Evolutionary conservation across 2,113 vertebrate species (phyloP).

Genomic region (Capricornis sumatraensis): DNA sequence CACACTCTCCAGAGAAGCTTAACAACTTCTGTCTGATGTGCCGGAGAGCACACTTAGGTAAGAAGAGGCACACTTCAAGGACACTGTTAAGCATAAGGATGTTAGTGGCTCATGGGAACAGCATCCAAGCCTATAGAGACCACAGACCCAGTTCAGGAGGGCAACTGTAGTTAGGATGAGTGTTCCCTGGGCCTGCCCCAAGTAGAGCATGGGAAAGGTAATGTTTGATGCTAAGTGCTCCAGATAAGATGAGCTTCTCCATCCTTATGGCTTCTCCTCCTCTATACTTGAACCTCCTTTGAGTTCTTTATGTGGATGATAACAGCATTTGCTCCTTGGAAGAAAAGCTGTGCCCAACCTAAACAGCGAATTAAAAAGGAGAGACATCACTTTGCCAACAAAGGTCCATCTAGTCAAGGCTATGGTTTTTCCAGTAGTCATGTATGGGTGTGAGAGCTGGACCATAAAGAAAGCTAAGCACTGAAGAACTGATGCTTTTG

Average conservation of each 20-base stretch:
- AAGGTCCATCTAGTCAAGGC: not conserved
- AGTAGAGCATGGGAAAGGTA: not conserved
- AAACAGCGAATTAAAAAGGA: not conserved
- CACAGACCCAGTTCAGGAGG: not conserved
- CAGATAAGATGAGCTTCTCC: not conserved
- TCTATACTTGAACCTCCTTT: not conserved
- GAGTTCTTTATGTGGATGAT: not conserved
- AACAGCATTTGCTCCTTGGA: not conserved
- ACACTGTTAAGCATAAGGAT: not conserved
- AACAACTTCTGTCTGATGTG: constrained; percentile 14
- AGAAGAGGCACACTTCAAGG: not conserved
- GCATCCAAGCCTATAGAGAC: not conserved
- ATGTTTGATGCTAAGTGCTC: not conserved
- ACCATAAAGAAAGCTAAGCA: not conserved
- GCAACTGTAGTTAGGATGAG: not conserved
- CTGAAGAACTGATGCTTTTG: not conserved
- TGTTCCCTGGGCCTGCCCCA: not conserved
- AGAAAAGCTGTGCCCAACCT: not conserved
- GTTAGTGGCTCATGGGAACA: not conserved
- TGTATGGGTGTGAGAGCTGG: not conserved
- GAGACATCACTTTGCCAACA: not conserved
- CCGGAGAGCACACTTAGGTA: not conserved
- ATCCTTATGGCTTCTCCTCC: not conserved
- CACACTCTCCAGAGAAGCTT: constrained; percentile 1
- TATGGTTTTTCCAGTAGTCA: not conserved